Base-by-base conservation (phyloP, 2,113 vertebrate species). In the Diadophis punctatus region DNA sequence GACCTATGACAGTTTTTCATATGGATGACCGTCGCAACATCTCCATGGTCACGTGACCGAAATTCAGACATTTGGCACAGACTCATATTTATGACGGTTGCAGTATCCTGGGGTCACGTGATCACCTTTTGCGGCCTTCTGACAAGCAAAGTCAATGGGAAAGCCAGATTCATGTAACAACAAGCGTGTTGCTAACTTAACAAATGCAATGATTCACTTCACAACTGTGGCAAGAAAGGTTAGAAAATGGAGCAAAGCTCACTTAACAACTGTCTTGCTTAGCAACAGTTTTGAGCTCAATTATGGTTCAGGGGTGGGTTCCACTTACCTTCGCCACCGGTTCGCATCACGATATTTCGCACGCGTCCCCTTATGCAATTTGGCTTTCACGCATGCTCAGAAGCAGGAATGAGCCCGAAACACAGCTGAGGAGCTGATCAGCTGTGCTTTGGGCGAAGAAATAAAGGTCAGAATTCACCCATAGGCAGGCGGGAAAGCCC, bases 1-100 rank as follows among this genome's bases (percentile, higher is more conserved):
- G 30, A 18, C n/a, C n/a, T n/a, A 68, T 18, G 63, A 18, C 14
- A 0, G 0, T 34, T 68, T n/a, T n/a, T n/a, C 4, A 2, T 16
- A 16, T 27, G 0, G 63, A n/a, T 34, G 63, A 34, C 63, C 4
- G 1, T n/a, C n/a, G 63, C 63, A 34, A 34, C n/a, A n/a, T 18
- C 30, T n/a, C 14, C 30, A 68, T 8, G 30, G 63, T 34, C 63
- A 68, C 0, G 0, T 68, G 30, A 68, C 11, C 63, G 16, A 68
- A 34, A 68, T 68, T 34, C 63, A 34, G 14, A 68, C 30, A 68
- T 34, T 34, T 34, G 63, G 12, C 14, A n/a, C 5, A 1, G 5
- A 34, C 30, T 68, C 63, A 68, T 63, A 63, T 63, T 63, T 63
- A 68, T 7, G 63, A 68, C 0, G 30, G 5, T 68, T 68, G 63